A percentile compares a stretch with the other conserved stretches of the same genome.
Evolutionary conservation across 2,888 invertebrate genomes (phyloP).

Genomic region (Bombylius major): DNA sequence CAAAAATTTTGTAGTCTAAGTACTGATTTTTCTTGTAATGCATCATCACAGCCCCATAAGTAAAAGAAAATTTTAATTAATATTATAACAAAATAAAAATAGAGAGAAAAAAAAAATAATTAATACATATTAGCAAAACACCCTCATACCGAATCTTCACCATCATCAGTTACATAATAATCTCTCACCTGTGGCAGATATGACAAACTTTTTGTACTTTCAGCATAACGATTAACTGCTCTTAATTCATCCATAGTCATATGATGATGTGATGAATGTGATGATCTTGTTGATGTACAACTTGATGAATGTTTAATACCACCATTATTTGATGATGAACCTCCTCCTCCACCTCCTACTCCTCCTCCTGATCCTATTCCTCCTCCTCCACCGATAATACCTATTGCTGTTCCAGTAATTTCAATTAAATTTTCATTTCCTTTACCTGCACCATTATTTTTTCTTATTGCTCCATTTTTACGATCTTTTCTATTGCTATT

Average conservation of each 20-base stretch:
- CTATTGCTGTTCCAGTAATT: background rate
- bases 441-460: too few relatives aligned
- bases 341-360: background rate
- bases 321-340: background rate
- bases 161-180: constrained; percentile 19
- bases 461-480: background rate
- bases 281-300: constrained; percentile 43
- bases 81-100: too few relatives aligned
- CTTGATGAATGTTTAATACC: constrained; percentile 34
- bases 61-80: too few relatives aligned
- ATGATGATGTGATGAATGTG: constrained; percentile 37
- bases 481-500: background rate
- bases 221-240: constrained; percentile 79
- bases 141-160: too few relatives aligned
- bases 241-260: constrained; percentile 74
- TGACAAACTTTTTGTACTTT: constrained; percentile 81
- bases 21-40: too few relatives aligned
- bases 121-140: too few relatives aligned
- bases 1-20: too few relatives aligned
- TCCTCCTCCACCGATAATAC: background rate
- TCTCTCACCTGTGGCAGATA: constrained; percentile 77
- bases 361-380: background rate
- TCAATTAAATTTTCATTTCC: too few relatives aligned
- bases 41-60: background rate
- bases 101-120: too few relatives aligned